Percentiles rank a stretch among this genome's conserved stretches.
These are phyloP conservation scores for Turritopsis dohrnii DNA, from an alignment of 30 jellyfish, hydroid and myxozoan genomes.

Conservation along the genomic window DNA sequence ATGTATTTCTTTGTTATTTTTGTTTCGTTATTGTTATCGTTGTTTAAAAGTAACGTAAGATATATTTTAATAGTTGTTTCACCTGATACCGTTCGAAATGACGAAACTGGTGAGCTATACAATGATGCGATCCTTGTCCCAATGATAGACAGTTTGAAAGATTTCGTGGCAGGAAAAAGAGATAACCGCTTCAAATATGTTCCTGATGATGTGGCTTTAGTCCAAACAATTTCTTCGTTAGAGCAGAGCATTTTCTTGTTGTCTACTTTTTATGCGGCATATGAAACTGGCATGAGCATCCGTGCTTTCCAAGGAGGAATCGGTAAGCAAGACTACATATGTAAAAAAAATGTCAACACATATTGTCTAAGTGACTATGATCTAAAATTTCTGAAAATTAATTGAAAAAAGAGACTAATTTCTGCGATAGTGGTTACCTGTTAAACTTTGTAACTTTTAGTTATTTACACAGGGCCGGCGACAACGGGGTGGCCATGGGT, in stretches of 20 bases:
- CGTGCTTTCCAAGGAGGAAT: slow-evolving; percentile 10
- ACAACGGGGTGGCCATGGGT: too few relatives aligned
- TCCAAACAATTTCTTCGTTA: slow-evolving; percentile 40
- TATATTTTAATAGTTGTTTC: slow-evolving; percentile 16
- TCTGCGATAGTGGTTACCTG: too few relatives aligned
- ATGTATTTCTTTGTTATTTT: too few relatives aligned
- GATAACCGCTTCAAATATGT: background rate
- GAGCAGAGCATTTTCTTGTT: slow-evolving; percentile 48
- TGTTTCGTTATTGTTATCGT: too few relatives aligned
- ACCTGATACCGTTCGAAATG: slow-evolving; percentile 1
- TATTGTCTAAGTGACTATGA: background rate
- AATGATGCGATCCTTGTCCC: background rate
- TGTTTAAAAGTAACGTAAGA: too few relatives aligned
- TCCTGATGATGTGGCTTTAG: slow-evolving; percentile 42
- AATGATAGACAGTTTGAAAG: background rate
- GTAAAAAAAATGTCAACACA: background rate
- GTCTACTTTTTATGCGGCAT: slow-evolving; percentile 46
- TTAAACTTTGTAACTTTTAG: too few relatives aligned
- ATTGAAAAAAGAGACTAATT: too few relatives aligned
- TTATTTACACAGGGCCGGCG: too few relatives aligned
- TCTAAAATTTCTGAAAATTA: background rate
- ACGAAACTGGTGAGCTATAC: slow-evolving; percentile 16
- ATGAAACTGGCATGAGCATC: slow-evolving; percentile 19
- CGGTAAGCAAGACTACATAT: background rate
- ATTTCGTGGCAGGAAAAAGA: slow-evolving; percentile 12